phyloP scores from a whole-genome alignment of 2,888 invertebrate species.

The Protonemura montana region DNA sequence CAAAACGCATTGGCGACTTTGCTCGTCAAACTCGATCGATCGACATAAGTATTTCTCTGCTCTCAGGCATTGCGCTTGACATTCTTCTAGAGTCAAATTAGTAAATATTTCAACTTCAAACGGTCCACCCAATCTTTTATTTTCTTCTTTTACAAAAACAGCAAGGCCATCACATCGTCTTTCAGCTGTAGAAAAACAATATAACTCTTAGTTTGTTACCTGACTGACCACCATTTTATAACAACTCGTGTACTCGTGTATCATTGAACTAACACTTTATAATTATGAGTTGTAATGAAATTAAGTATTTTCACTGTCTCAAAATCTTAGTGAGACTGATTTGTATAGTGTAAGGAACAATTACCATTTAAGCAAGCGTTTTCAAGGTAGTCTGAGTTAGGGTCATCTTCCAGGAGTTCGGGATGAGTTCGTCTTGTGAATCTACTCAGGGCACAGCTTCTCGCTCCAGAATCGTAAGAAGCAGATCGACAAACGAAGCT shows the following conservation, averaged over 20 bases:
- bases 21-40: constrained; percentile 88
- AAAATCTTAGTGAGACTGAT: no score
- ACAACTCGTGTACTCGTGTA: neutral
- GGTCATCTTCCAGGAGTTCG: constrained; percentile 82
- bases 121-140: constrained; percentile 84
- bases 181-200: constrained; percentile 68
- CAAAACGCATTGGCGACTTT: constrained; percentile 85
- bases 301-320: no score
- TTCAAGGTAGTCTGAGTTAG: constrained; percentile 88
- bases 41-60: constrained; percentile 91
- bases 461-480: constrained; percentile 78
- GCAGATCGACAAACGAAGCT: constrained; percentile 89
- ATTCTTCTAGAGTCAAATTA: constrained; percentile 86
- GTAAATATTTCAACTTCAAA: constrained; percentile 88
- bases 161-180: constrained; percentile 85
- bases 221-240: neutral
- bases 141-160: constrained; percentile 89
- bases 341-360: no score
- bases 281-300: constrained; percentile 1
- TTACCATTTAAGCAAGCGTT: constrained; percentile 88
- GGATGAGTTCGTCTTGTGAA: constrained; percentile 88
- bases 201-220: constrained; percentile 18
- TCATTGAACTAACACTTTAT: neutral
- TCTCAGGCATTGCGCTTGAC: constrained; percentile 84
- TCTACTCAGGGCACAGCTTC: constrained; percentile 81